Evolutionary conservation across 2,113 vertebrate genomes (phyloP).

Genomic region (Cygnus atratus): DNA sequence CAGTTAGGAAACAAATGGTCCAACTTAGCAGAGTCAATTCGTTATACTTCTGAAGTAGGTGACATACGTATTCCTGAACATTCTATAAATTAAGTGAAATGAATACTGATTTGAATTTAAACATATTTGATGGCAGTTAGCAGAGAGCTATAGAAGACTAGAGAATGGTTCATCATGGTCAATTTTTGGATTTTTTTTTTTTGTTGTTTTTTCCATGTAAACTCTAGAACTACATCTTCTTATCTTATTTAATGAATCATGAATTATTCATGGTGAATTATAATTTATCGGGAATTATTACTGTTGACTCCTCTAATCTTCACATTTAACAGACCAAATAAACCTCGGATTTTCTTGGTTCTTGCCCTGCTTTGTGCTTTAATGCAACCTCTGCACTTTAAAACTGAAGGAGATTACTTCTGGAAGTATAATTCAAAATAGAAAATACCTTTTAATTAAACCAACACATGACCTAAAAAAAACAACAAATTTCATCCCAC

Average conservation of each 20-base stretch:
- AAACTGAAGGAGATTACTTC: not conserved
- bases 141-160: not conserved
- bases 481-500: not conserved
- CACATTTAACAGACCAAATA: not conserved
- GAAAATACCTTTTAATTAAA: not conserved
- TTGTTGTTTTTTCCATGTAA: not conserved
- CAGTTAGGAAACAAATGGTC: not conserved
- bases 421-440: not conserved
- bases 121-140: not conserved
- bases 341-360: not conserved
- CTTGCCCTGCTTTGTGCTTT: not conserved
- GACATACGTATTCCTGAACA: not conserved
- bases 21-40: not conserved
- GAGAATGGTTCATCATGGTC: not conserved
- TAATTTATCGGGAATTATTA: not conserved
- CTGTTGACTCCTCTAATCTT: not conserved
- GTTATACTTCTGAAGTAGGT: not conserved
- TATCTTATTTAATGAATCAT: not conserved
- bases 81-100: not conserved
- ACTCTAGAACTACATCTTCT: not conserved
- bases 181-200: not conserved
- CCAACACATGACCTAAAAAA: not conserved
- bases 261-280: not conserved
- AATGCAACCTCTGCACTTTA: not conserved
- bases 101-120: not conserved